Evolutionary conservation across 2,797 vertebrate species (phyloP), one percentile per base, ranked within the genome.

Genomic region (Hydrophis major): DNA sequence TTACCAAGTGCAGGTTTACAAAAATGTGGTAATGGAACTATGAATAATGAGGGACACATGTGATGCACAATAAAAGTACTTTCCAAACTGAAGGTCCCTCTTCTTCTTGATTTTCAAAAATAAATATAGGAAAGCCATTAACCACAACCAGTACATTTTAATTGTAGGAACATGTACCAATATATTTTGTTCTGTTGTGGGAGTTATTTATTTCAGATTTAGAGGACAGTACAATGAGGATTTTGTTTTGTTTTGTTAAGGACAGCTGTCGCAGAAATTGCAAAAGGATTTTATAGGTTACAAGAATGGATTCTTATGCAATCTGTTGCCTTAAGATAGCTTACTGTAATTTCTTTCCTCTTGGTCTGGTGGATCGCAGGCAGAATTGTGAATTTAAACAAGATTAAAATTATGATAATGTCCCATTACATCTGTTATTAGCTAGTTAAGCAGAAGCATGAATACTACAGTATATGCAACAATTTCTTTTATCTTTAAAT

Each of bases 311-410:
- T 96, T 96, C 92, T 90, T 90, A 93, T 87, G 94, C 94, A 97
- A 96, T 95, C 92, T 97, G 93, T 55, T 96, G 96, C 96, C 96
- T 96, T 95, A 96, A 96, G 93, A 96, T 94, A 97, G 93, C 93
- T 96, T 94, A 95, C 86, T 88, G 69, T 20, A 94, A 95, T 92
- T 87, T 96, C 93, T 96, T 93, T 97, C 32, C 57, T 97, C 92
- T 93, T 94, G 93, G 94, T 91, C 96, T 96, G 89, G 89, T 97
- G 66, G 93, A 94, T 97, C 94, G 92, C 93, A 95, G 92, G 88
- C 92, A 96, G 94, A 96, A 91, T 96, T 96, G 93, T 96, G 94
- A 97, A 96, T 96, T 96, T 97, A 96, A 98, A 96, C 94, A 97
- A 97, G 96, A 96, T 95, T 96, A 93, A 97, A 97, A 93, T 96